Evolutionary conservation across 2,797 vertebrate species (phyloP).

Genomic region (Silurus aristotelis): DNA sequence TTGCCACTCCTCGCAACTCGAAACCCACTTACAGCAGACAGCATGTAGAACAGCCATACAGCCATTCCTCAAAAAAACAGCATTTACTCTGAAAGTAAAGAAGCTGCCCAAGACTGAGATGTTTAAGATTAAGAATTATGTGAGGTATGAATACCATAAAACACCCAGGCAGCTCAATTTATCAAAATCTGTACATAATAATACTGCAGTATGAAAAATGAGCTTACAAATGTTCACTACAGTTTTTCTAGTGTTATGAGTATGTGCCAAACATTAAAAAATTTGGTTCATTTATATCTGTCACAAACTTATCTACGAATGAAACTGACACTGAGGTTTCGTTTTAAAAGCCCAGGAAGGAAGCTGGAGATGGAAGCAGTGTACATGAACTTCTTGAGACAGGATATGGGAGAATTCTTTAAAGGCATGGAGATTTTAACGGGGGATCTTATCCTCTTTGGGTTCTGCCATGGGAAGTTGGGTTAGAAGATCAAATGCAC

Average conservation of each 20-base stretch:
- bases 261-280: neutral
- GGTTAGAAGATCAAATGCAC: conserved; percentile 10
- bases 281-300: neutral
- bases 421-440: neutral
- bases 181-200: neutral
- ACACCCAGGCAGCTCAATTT: neutral
- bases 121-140: neutral
- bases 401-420: conserved; percentile 21
- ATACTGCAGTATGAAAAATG: conserved; percentile 8
- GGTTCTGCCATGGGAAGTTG: neutral
- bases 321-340: neutral
- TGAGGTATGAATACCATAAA: neutral
- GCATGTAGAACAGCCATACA: conserved; percentile 16
- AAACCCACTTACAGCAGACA: conserved; percentile 37
- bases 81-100: neutral
- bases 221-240: neutral
- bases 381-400: conserved; percentile 4
- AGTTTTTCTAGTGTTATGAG: neutral
- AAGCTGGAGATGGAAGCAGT: conserved; percentile 11
- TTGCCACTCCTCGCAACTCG: conserved; percentile 36
- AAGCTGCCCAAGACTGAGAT: neutral
- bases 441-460: conserved; percentile 1
- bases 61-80: conserved; percentile 12
- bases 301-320: neutral
- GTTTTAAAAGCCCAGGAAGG: conserved; percentile 22